Percentiles rank a stretch among this genome's conserved stretches.
phyloP scores from a whole-genome alignment of 2,113 vertebrate genomes.

The Hemicordylus capensis region DNA sequence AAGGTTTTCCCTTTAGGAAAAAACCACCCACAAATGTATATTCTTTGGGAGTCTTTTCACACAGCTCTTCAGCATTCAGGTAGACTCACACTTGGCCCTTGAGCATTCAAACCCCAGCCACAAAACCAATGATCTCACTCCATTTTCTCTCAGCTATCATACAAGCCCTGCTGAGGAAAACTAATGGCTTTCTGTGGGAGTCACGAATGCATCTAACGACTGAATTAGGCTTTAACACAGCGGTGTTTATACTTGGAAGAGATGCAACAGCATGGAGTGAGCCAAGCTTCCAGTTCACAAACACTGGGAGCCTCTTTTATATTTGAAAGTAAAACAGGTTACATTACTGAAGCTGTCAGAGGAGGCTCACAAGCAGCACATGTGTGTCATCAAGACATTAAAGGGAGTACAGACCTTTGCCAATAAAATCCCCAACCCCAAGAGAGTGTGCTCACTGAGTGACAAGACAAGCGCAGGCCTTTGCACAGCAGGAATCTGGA shows the following conservation, averaged over 20 bases:
- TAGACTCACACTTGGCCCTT: conserved; percentile 20
- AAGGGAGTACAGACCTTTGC: background rate
- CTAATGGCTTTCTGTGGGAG: background rate
- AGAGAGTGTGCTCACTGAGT: background rate
- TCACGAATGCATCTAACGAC: background rate
- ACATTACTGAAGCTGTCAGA: background rate
- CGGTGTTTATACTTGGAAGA: conserved; percentile 6
- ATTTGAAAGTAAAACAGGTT: conserved; percentile 4
- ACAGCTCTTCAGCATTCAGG: background rate
- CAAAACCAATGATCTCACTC: background rate
- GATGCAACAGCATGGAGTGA: background rate
- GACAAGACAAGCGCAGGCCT: background rate
- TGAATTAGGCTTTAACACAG: background rate
- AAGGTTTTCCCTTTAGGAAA: background rate
- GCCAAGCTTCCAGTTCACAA: background rate
- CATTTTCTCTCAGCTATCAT: conserved; percentile 14
- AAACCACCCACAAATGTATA: background rate
- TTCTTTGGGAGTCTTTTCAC: background rate
- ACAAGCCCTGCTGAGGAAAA: background rate
- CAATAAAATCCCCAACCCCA: background rate
- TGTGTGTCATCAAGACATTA: accelerated
- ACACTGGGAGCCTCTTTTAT: background rate
- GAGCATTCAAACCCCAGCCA: conserved; percentile 2
- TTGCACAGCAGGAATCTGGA: background rate
- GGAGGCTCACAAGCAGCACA: background rate